phyloP scores from a whole-genome alignment of 2,888 invertebrate genomes.

The Orchesella flavescens region DNA sequence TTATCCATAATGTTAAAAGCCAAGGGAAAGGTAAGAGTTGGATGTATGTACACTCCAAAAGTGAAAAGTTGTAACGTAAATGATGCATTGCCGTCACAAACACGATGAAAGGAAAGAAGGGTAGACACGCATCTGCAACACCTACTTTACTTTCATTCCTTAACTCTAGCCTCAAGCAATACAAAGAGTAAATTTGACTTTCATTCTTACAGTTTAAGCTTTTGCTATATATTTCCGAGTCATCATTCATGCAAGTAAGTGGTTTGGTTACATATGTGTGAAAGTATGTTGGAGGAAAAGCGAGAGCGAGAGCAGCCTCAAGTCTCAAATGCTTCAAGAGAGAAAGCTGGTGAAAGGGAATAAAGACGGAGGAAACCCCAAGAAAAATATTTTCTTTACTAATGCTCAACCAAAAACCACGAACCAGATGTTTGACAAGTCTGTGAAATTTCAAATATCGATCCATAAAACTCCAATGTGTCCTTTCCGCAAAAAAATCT shows the following conservation, averaged over 20 bases:
- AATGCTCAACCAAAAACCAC: slow-evolving; percentile 46
- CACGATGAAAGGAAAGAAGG: background rate
- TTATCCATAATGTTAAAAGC: no score
- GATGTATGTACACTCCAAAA: no score
- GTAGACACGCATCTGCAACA: background rate
- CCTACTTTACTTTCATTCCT: slow-evolving; percentile 19
- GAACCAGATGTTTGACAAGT: slow-evolving; percentile 55
- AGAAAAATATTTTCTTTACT: slow-evolving; percentile 57
- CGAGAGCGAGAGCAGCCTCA: slow-evolving; percentile 1
- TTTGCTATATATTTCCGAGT: background rate
- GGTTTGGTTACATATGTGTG: slow-evolving; percentile 15
- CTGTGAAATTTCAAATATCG: slow-evolving; percentile 57
- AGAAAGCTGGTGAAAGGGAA: slow-evolving; percentile 7
- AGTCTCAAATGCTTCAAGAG: background rate
- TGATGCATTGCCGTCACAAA: no score
- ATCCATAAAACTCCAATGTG: slow-evolving; percentile 52
- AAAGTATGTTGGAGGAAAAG: background rate
- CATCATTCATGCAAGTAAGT: slow-evolving; percentile 13
- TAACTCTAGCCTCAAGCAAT: slow-evolving; percentile 29
- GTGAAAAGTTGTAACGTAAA: no score
- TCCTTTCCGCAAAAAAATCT: slow-evolving; percentile 50
- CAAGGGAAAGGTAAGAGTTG: no score
- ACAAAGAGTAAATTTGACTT: slow-evolving; percentile 30
- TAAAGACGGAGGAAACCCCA: slow-evolving; percentile 13
- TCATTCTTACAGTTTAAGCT: slow-evolving; percentile 25